Evolutionary conservation across 2,113 vertebrate species (phyloP).

Genomic region (Toxotes chatareus): DNA sequence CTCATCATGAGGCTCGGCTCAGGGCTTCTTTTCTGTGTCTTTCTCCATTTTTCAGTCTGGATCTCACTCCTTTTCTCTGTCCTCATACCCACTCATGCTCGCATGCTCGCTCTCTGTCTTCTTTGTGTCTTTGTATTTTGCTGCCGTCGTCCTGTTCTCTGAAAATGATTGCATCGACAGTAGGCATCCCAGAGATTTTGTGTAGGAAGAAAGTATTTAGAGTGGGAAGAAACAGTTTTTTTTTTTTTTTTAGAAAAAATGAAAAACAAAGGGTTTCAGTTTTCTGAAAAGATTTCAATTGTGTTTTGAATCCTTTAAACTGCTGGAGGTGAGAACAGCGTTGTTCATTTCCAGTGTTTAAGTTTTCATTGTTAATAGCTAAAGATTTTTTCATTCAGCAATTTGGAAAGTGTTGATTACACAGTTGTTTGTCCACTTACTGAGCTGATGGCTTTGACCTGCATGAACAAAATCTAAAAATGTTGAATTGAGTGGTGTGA

Average conservation of each 20-base stretch:
- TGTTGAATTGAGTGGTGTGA: constrained; percentile 13
- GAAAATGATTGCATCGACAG: constrained; percentile 31
- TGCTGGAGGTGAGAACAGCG: not conserved
- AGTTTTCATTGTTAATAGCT: not conserved
- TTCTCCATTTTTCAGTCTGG: not conserved
- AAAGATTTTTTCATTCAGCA: not conserved
- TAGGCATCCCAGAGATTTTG: constrained; percentile 33
- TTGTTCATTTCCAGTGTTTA: not conserved
- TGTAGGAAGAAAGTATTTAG: constrained; percentile 49
- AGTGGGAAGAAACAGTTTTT: constrained; percentile 37
- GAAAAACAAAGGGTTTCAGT: constrained; percentile 21
- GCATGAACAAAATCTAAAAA: constrained; percentile 10
- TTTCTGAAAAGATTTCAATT: constrained; percentile 21
- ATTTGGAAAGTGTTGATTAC: constrained; percentile 24
- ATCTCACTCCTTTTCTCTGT: constrained; percentile 15
- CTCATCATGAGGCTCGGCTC: constrained; percentile 47
- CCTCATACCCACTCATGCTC: constrained; percentile 8
- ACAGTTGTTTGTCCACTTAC: constrained; percentile 10
- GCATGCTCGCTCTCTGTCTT: constrained; percentile 22
- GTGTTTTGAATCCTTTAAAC: constrained; percentile 25
- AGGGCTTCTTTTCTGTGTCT: not conserved
- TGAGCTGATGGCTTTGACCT: constrained; percentile 16
- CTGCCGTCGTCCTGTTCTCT: constrained; percentile 17
- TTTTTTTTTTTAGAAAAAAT: too few species aligned
- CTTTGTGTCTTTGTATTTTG: constrained; percentile 35